Evolutionary conservation across 2,888 invertebrate species (phyloP), one percentile per base, ranked within the genome.

Genomic region (Carpatolechia fugitivella): DNA sequence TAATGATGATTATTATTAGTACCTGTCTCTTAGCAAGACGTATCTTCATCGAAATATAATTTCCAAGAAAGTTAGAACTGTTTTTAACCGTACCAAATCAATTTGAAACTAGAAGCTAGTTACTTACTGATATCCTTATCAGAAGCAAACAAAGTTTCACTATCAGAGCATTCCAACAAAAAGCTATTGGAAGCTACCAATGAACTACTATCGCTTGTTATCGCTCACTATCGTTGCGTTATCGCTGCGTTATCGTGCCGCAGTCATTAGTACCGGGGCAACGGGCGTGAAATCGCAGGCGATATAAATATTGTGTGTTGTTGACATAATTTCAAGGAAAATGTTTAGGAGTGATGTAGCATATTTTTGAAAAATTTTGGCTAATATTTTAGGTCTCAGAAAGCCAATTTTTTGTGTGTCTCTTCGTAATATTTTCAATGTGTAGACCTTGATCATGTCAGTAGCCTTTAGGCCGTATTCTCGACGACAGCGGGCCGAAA

Each of bases 231-330:
- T 64, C 62, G 61, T 29, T 10, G 41, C 56, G 61, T 61, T 67
- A 76, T 76, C 73, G 67, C 53, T 33, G 31, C 59, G 61, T 61
- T 72, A 74, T 74, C 73, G 65, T 54, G 18, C 7, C 52, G 56
- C 69, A 67, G 70, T 74, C 76, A 76, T 80, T 80, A 78, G 73
- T 63, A 57, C 64, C 56, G 58, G 65, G 61, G 70, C 66, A 69
- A 65, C 63, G 59, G 62, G 67, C 73, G 69, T 75, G 68, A 76
- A 78, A 78, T 76, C 67, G 68, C 60, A 62, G 61, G 62, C 65
- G 61, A 70, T 74, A 65, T 66, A 60, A 60, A 60, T 47, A 18
- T 3, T 46, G n/a, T 41, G 35, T 16, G 16, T 40, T 40, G 16
- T 30, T 40, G 14, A 40, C 16, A 29, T 29, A 13, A 41, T 20